Percentiles rank a stretch among this genome's conserved stretches.
Evolutionary conservation across 2,888 invertebrate species (phyloP).

Genomic region (Synergus gifuensis): DNA sequence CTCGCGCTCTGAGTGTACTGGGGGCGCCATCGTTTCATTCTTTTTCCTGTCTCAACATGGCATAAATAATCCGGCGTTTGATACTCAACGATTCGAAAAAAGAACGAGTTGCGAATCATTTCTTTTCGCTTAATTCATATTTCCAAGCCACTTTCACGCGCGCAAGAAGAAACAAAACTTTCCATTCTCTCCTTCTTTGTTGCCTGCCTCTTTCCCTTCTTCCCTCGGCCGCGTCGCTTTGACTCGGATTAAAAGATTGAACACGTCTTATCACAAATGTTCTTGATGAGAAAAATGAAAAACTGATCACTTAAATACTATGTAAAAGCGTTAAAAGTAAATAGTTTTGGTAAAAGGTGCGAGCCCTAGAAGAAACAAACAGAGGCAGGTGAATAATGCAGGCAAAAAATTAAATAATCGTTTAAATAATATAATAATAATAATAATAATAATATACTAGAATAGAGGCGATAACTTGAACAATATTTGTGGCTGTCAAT

Average conservation of each 20-base stretch:
- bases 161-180: slow-evolving; percentile 47
- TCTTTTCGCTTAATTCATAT: slow-evolving; percentile 37
- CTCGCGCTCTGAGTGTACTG: slow-evolving; percentile 41
- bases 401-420: slow-evolving; percentile 22
- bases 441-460: slow-evolving; percentile 47
- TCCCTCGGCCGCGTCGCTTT: slow-evolving; percentile 22
- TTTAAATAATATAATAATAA: slow-evolving; percentile 46
- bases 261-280: slow-evolving; percentile 40
- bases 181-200: slow-evolving; percentile 54
- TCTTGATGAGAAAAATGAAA: not conserved
- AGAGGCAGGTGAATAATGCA: slow-evolving; percentile 27
- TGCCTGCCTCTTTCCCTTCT: slow-evolving; percentile 44
- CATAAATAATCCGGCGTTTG: slow-evolving; percentile 44
- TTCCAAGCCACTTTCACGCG: slow-evolving; percentile 23
- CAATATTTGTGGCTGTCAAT: slow-evolving; percentile 7
- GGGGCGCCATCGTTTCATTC: slow-evolving; percentile 36
- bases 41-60: slow-evolving; percentile 42
- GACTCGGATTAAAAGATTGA: slow-evolving; percentile 37
- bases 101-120: slow-evolving; percentile 37
- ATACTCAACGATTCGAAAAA: slow-evolving; percentile 22
- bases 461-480: slow-evolving; percentile 21
- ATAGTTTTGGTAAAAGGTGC: slow-evolving; percentile 33
- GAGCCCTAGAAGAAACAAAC: slow-evolving; percentile 27
- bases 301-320: slow-evolving; percentile 38
- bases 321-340: slow-evolving; percentile 38